Conservation (phyloP, 2,113 vertebrate species). For the Hassar affinis region DNA sequence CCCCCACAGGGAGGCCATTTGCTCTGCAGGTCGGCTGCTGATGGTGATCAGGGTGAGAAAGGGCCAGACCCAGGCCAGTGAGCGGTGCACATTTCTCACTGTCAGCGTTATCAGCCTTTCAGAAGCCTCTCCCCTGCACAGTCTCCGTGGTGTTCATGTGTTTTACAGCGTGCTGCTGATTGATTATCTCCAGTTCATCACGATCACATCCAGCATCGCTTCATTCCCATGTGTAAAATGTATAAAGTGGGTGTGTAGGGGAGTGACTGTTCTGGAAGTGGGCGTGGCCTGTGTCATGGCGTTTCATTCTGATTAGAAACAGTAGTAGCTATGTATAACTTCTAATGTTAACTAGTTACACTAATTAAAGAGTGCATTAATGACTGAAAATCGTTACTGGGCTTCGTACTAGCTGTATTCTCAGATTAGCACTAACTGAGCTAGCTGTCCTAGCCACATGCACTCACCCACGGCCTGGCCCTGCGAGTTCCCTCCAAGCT, state of each 20-base stretch:
- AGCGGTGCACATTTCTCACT: not conserved
- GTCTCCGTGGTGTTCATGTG: not conserved
- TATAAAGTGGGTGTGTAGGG: too few relatives aligned
- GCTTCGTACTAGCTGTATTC: too few relatives aligned
- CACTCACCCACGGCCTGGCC: too few relatives aligned
- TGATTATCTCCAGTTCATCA: not conserved
- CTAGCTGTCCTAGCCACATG: not conserved
- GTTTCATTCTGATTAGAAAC: not conserved
- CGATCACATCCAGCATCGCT: not conserved
- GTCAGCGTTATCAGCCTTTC: not conserved
- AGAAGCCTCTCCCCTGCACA: not conserved
- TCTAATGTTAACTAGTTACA: too few relatives aligned
- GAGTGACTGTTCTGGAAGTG: not conserved
- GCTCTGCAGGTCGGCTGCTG: conserved; percentile 3
- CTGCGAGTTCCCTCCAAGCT: not conserved
- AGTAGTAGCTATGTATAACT: not conserved
- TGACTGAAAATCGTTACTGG: too few relatives aligned
- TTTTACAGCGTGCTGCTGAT: not conserved
- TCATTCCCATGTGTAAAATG: not conserved
- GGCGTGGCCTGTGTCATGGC: not conserved
- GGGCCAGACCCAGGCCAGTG: not conserved
- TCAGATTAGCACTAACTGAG: not conserved
- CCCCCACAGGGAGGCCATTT: not conserved
- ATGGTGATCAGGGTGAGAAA: not conserved
- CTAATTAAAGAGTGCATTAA: too few relatives aligned